Conservation (phyloP, 2,797 vertebrate species). For the Agapornis canus region DNA sequence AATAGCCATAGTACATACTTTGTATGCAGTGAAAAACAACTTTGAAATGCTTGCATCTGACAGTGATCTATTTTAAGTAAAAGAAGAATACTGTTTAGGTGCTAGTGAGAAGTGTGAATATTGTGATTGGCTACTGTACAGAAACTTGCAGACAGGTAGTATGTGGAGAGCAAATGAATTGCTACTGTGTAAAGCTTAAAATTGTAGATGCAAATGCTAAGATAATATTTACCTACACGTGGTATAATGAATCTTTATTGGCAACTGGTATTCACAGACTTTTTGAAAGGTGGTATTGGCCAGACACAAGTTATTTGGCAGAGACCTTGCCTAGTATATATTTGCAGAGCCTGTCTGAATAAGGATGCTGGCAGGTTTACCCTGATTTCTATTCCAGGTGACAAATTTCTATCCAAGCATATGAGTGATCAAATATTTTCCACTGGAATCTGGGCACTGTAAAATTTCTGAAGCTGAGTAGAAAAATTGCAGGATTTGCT, state of each 20-base stretch:
- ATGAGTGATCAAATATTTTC: constrained; percentile 82
- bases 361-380: constrained; percentile 78
- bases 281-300: constrained; percentile 75
- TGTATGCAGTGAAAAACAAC: constrained; percentile 28
- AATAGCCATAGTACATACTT: constrained; percentile 27
- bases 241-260: constrained; percentile 76
- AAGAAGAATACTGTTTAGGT: constrained; percentile 48
- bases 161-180: constrained; percentile 53
- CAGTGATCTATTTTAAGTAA: constrained; percentile 65
- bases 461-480: constrained; percentile 77
- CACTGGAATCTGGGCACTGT: constrained; percentile 82
- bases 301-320: constrained; percentile 80
- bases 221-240: constrained; percentile 72
- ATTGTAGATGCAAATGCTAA: constrained; percentile 68
- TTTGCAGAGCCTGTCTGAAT: constrained; percentile 79
- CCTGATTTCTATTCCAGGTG: constrained; percentile 83
- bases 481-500: constrained; percentile 75
- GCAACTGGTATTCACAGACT: constrained; percentile 71
- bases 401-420: constrained; percentile 79
- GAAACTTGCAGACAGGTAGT: constrained; percentile 62
- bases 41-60: constrained; percentile 43
- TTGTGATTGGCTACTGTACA: constrained; percentile 63
- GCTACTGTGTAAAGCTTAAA: constrained; percentile 73
- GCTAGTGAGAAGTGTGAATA: constrained; percentile 66
- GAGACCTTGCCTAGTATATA: constrained; percentile 72